Evolutionary conservation across 2,888 invertebrate genomes (phyloP).

Genomic region (Orthonychiurus folsomi): DNA sequence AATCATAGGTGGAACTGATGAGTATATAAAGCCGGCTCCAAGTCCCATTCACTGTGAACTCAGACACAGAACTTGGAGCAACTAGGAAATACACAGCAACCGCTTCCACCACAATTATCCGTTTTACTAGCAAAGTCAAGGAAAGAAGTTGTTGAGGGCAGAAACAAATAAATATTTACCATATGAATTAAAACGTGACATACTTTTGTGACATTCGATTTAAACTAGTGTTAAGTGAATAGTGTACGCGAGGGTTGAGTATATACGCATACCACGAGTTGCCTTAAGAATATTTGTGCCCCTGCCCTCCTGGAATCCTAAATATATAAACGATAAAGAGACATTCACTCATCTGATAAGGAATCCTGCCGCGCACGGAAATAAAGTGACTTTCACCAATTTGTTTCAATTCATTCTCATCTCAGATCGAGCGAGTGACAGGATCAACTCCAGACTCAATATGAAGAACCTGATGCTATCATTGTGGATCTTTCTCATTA

Average conservation of each 20-base stretch:
- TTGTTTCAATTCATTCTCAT: neutral
- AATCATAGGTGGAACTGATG: neutral
- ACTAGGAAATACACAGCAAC: neutral
- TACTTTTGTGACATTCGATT: neutral
- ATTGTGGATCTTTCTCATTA: slow-evolving; percentile 15
- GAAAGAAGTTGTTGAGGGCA: neutral
- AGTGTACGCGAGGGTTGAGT: too few species aligned
- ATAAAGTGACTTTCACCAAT: neutral
- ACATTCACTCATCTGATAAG: too few species aligned
- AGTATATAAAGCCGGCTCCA: slow-evolving; percentile 1
- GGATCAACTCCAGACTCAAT: slow-evolving; percentile 11
- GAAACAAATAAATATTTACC: neutral
- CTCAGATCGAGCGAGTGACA: neutral
- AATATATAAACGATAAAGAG: too few species aligned
- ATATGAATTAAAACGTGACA: neutral
- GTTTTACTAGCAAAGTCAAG: neutral
- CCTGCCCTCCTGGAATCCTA: too few species aligned
- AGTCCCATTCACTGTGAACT: neutral
- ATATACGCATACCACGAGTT: too few species aligned
- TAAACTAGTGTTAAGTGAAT: too few species aligned
- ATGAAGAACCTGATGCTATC: slow-evolving; percentile 18
- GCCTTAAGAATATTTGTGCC: too few species aligned
- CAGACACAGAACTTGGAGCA: neutral
- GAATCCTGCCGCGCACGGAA: too few species aligned
- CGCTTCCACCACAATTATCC: neutral